phyloP scores from a whole-genome alignment of 2,888 invertebrate species.

The Andrena bicolor region DNA sequence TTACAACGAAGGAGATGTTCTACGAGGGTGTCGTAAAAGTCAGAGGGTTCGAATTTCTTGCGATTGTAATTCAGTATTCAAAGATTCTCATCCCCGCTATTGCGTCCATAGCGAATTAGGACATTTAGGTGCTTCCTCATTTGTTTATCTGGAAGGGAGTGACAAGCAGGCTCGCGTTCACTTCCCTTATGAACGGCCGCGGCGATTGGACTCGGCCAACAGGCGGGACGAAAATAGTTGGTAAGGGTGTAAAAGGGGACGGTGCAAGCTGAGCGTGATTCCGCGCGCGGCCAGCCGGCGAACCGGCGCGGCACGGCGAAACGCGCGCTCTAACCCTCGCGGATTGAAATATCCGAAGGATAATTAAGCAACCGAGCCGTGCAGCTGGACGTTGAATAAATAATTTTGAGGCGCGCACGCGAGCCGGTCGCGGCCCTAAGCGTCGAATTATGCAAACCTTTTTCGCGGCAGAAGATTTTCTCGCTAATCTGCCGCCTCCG shows the following conservation, averaged over 20 bases:
- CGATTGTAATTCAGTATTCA: not conserved
- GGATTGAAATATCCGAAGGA: slow-evolving; percentile 55
- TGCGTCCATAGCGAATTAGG: too few species aligned
- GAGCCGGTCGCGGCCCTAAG: not conserved
- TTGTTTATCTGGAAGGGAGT: not conserved
- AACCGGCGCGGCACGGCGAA: slow-evolving; percentile 23
- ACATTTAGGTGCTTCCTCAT: too few species aligned
- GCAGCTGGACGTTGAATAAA: slow-evolving; percentile 38
- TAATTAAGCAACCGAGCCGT: slow-evolving; percentile 54
- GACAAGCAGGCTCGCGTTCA: not conserved
- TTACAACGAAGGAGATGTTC: not conserved
- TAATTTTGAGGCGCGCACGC: slow-evolving; percentile 26
- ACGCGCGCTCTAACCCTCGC: slow-evolving; percentile 30
- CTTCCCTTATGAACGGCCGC: not conserved
- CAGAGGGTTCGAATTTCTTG: not conserved
- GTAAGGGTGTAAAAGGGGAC: slow-evolving; percentile 55
- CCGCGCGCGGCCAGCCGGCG: slow-evolving; percentile 45
- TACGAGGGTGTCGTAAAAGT: not conserved
- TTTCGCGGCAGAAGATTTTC: not conserved
- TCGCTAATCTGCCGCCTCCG: not conserved
- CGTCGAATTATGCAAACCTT: slow-evolving; percentile 34
- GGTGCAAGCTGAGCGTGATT: slow-evolving; percentile 66
- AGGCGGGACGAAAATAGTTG: slow-evolving; percentile 62
- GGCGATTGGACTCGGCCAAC: slow-evolving; percentile 37
- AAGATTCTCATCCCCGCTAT: not conserved